phyloP scores from a whole-genome alignment of 1,140 invertebrate genomes.

The Hyphantria cunea region DNA sequence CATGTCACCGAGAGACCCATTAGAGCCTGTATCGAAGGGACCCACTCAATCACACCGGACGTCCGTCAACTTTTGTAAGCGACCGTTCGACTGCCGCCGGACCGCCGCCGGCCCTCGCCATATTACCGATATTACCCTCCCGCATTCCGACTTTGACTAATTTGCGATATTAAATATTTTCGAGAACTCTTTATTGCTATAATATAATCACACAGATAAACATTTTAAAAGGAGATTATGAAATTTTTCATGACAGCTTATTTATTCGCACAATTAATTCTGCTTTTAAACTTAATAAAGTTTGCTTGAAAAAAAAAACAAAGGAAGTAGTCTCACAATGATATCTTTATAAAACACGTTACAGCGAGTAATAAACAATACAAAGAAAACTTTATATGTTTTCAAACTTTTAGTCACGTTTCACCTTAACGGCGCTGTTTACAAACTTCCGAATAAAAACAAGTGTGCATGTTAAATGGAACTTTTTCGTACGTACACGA shows the following conservation, averaged over 20 bases:
- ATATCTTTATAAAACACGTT: constrained; percentile 8
- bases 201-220: background rate
- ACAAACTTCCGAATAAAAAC: constrained; percentile 29
- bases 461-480: constrained; percentile 19
- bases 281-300: background rate
- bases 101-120: constrained; percentile 42
- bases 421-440: constrained; percentile 24
- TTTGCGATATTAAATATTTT: constrained; percentile 37
- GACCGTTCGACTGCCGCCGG: constrained; percentile 45
- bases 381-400: constrained; percentile 13
- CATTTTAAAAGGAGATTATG: background rate
- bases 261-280: background rate
- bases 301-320: background rate
- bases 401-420: constrained; percentile 19
- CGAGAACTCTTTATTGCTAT: constrained; percentile 12
- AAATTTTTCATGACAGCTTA: background rate
- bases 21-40: constrained; percentile 66
- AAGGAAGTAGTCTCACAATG: constrained; percentile 2
- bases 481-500: constrained; percentile 23
- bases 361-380: constrained; percentile 10
- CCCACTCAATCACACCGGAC: constrained; percentile 69
- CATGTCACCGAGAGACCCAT: constrained; percentile 56
- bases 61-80: constrained; percentile 68
- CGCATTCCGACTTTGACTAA: constrained; percentile 35
- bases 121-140: constrained; percentile 47